phyloP scores from a whole-genome alignment of 2,888 invertebrate species.

The Acrobasis consociella region DNA sequence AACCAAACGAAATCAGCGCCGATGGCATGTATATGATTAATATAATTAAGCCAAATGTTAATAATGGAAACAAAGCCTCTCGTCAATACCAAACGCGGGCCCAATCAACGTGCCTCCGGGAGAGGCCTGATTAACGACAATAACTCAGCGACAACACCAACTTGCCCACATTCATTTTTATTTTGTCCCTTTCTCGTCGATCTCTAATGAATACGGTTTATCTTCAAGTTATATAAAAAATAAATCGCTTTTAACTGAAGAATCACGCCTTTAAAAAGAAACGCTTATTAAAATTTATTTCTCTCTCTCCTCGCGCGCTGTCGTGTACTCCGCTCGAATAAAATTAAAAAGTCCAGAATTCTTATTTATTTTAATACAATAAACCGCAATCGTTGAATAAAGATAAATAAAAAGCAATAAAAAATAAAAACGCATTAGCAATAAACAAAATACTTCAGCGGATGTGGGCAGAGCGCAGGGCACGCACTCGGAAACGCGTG shows the following conservation, averaged over 20 bases:
- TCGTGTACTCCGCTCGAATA: slow-evolving; percentile 80
- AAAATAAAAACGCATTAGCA: slow-evolving; percentile 83
- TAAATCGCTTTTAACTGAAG: slow-evolving; percentile 82
- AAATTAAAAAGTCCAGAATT: slow-evolving; percentile 83
- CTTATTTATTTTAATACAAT: slow-evolving; percentile 84
- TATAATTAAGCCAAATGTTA: slow-evolving; percentile 63
- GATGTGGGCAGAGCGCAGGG: slow-evolving; percentile 78
- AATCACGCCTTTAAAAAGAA: slow-evolving; percentile 83
- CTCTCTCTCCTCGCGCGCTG: slow-evolving; percentile 79
- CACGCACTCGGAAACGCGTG: slow-evolving; percentile 61
- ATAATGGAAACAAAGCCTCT: slow-evolving; percentile 64
- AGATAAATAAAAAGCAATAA: slow-evolving; percentile 83
- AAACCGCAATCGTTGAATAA: slow-evolving; percentile 83
- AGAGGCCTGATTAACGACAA: slow-evolving; percentile 77
- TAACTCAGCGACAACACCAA: slow-evolving; percentile 77
- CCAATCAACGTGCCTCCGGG: slow-evolving; percentile 70
- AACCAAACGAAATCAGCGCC: slow-evolving; percentile 31
- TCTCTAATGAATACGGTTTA: slow-evolving; percentile 83
- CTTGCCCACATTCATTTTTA: slow-evolving; percentile 77
- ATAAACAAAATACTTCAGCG: slow-evolving; percentile 83
- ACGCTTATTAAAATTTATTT: slow-evolving; percentile 83
- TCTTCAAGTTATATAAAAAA: slow-evolving; percentile 81
- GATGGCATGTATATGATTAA: slow-evolving; percentile 49
- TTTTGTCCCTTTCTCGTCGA: slow-evolving; percentile 79
- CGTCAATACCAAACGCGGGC: slow-evolving; percentile 45